Base-by-base conservation (phyloP, 37 sponge, comb jelly and placozoan genomes). In the Aphrocallistes beatrix region DNA sequence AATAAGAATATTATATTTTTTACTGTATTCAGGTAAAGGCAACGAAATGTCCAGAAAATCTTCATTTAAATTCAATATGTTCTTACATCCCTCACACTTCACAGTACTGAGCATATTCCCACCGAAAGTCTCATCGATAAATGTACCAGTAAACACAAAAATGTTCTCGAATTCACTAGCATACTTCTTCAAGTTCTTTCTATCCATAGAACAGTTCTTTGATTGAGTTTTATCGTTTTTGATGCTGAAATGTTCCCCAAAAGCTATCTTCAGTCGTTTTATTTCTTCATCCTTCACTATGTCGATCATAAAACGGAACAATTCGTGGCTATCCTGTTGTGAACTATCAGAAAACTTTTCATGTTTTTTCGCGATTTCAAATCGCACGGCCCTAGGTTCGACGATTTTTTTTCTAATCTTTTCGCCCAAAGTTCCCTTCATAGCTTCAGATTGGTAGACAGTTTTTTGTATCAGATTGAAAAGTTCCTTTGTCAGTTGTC, bases 321-420 rank as follows among this genome's bases (percentile, higher is more conserved):
- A 51, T 84, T 96, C 96, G 30, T 96, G 96, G 81, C 96, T 96
- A 86, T 96, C 96, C 81, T 96, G 96, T 38, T 96, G 96, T 3
- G 75, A 60, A 1, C 75, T 30, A 30, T 60, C n/a, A 19, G 75
- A 21, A 30, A 60, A 60, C 75, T 60, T 60, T 13, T 30, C n/a
- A 13, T 60, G 75, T 60, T 13, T 60, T 30, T 60, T 60, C 25
- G 75, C 75, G 10, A 60, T 13, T 32, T 19, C 75, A 32, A 25
- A 6, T 30, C n/a, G 75, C n/a, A 60, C 75, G 8, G 8, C n/a
- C 75, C 34, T 3, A n/a, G 75, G 75, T 60, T 28, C 10, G 1
- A n/a, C n/a, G n/a, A n/a, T n/a, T n/a, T 60, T 13, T 60, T 3
- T 21, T 32, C 10, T 19, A 60, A 30, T 8, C 75, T 60, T 60